These are phyloP conservation scores for Lacerta agilis DNA, from an alignment of 2,797 vertebrate species.

Conservation along the genomic window DNA sequence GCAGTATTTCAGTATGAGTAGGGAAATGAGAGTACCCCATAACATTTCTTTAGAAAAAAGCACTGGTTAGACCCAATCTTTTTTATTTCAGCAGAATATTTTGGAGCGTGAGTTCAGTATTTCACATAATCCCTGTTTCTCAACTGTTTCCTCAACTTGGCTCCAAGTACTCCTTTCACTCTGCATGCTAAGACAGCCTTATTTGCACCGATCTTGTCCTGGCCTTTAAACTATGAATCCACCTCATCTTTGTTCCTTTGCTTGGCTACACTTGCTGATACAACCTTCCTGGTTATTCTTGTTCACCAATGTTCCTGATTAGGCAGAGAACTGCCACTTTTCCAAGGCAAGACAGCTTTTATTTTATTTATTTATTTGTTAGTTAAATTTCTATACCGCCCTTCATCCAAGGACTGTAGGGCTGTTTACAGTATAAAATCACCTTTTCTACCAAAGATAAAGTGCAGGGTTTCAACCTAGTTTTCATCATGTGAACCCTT, in stretches of 20 bases:
- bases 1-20: no score
- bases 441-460: not conserved
- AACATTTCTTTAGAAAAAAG: no score
- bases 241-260: not conserved
- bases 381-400: no score
- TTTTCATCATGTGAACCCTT: not conserved
- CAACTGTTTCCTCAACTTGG: no score
- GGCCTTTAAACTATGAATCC: not conserved
- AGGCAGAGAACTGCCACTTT: not conserved
- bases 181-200: not conserved
- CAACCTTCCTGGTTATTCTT: not conserved
- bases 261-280: not conserved
- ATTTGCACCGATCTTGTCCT: not conserved
- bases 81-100: no score
- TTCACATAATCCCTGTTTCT: no score
- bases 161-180: not conserved
- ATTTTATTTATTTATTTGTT: no score
- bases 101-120: no score
- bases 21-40: no score
- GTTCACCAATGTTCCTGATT: not conserved
- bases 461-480: not conserved
- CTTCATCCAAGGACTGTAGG: no score
- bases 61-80: no score
- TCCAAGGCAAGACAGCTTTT: not conserved
- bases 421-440: no score